Evolutionary conservation across 2,113 vertebrate genomes (phyloP).

Genomic region (Leptosomus discolor): DNA sequence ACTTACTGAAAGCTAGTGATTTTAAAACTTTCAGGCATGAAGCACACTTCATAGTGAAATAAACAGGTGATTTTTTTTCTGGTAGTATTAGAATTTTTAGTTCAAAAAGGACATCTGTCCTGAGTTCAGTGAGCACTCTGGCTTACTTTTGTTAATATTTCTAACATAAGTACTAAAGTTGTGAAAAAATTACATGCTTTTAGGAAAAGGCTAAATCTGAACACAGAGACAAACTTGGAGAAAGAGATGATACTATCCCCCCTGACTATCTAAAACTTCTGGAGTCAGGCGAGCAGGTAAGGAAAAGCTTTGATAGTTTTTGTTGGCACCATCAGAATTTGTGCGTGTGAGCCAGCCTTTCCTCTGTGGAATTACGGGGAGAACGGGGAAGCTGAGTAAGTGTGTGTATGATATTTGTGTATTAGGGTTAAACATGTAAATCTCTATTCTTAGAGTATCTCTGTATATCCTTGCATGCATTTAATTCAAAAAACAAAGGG

Average conservation of each 20-base stretch:
- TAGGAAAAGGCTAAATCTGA: conserved; percentile 75
- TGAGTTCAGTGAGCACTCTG: background rate
- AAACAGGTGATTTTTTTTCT: fast-evolving
- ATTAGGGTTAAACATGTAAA: background rate
- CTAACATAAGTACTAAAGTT: background rate
- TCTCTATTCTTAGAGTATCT: background rate
- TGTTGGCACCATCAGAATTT: background rate
- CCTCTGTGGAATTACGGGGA: background rate
- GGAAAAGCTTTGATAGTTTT: background rate
- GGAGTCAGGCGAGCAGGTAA: conserved; percentile 69
- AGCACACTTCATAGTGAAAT: background rate
- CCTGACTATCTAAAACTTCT: conserved; percentile 72
- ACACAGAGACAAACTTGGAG: conserved; percentile 75
- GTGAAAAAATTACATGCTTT: background rate
- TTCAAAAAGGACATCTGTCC: background rate
- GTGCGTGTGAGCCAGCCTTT: background rate
- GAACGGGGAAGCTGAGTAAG: background rate
- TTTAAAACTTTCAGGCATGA: background rate
- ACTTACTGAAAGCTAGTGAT: background rate
- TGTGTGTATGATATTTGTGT: background rate
- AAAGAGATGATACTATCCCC: conserved; percentile 77
- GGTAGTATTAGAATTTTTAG: background rate
- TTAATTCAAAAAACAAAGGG: background rate
- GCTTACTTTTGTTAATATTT: background rate
- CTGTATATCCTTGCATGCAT: background rate